Evolutionary conservation across 2,113 vertebrate genomes (phyloP).

Genomic region (Phoxinus phoxinus): DNA sequence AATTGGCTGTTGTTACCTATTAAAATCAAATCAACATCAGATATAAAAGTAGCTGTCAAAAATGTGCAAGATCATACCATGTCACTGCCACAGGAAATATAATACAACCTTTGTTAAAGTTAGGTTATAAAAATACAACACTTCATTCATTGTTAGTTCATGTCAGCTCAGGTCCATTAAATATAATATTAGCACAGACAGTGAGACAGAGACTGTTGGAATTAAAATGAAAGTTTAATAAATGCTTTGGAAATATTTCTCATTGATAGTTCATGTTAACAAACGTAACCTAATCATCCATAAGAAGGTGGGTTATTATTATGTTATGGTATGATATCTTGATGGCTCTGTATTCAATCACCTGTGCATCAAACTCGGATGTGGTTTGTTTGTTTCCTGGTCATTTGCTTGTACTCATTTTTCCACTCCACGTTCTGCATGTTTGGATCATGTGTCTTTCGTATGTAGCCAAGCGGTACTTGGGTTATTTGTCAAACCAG

Average conservation of each 20-base stretch:
- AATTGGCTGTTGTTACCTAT: neutral
- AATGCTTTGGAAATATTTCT: too few relatives aligned
- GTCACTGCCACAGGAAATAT: neutral
- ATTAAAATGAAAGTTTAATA: too few relatives aligned
- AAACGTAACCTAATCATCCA: neutral
- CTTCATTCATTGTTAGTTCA: too few relatives aligned
- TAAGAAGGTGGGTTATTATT: neutral
- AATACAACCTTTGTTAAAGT: too few relatives aligned
- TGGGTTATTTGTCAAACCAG: neutral
- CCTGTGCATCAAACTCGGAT: slow-evolving; percentile 1
- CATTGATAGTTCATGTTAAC: too few relatives aligned
- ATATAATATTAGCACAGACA: too few relatives aligned
- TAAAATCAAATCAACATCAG: neutral
- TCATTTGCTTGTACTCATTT: neutral
- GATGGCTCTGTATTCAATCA: neutral
- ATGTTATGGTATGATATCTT: neutral
- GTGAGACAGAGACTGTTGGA: too few relatives aligned
- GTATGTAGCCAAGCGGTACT: neutral
- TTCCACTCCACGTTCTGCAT: neutral
- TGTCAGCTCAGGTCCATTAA: too few relatives aligned
- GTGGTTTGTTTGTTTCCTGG: slow-evolving; percentile 11
- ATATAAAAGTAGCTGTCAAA: neutral
- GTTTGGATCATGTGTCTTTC: neutral
- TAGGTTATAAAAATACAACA: too few relatives aligned
- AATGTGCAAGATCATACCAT: neutral